Base-by-base conservation (phyloP, 2,113 vertebrate genomes). In the Mus spicilegus region DNA sequence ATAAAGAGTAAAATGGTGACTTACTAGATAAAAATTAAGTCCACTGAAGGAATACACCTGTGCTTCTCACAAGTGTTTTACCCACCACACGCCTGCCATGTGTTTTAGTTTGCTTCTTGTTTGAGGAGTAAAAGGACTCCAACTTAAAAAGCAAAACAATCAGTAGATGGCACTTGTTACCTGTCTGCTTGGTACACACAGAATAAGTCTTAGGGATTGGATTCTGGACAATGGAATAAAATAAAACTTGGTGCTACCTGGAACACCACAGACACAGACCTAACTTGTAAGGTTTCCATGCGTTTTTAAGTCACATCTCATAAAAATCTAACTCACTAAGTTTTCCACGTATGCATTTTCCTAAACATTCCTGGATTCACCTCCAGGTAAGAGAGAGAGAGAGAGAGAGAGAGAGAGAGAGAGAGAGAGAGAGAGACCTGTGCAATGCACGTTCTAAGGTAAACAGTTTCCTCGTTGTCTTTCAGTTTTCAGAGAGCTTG, bases 151-250 rank as follows among this genome's bases (percentile, higher is more conserved):
- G 0, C 1, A 86, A 96, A 96, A 12, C 42, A 54, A 19, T 95
- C 96, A 1, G 93, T 94, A 82, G 91, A 42, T 97, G 96, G 54
- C 76, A 97, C 49, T 97, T 97, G 78, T 0, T 92, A 96, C 94
- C 87, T n/a, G 2, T 70, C 65, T 96, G 84, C 82, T 95, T 90
- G 61, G 73, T 77, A 46, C 70, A 93, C n/a, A 65, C 19, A n/a
- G 58, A 84, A 78, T 86, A 91, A 80, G 51, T 58, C 81, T 95
- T 67, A 67, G 19, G 75, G 76, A 80, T 75, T 65, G 69, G 36
- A 65, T 92, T 95, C 46, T 78, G 72, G 30, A 63, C 49, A 93
- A 36, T 6, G 3, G 69, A 36, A 51, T 49, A 51, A 87, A 69
- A 4, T 22, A 36, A 86, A 87, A 82, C 65, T 54, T n/a, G 5